Percentiles rank a stretch among this genome's conserved stretches.
These are phyloP conservation scores for Emydocephalus ijimae DNA, from an alignment of 2,113 vertebrate genomes.

Conservation along the genomic window DNA sequence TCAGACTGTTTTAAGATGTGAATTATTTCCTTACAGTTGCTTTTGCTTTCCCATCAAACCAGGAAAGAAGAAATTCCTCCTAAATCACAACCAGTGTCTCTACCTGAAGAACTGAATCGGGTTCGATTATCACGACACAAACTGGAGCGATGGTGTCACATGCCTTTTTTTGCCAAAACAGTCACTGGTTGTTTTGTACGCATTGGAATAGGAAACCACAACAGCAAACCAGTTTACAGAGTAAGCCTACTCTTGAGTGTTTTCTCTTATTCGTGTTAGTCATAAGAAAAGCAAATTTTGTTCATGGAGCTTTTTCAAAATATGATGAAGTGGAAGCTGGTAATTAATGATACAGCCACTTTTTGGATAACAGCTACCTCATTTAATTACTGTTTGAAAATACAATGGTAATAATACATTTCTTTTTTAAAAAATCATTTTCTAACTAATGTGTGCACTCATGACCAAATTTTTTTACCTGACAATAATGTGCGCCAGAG, in stretches of 20 bases:
- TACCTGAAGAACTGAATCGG: conserved; percentile 92
- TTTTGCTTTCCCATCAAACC: conserved; percentile 30
- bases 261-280: neutral
- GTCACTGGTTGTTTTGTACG: conserved; percentile 96
- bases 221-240: conserved; percentile 97
- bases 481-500: neutral
- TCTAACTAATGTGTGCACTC: neutral
- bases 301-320: neutral
- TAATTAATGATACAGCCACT: neutral
- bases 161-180: conserved; percentile 98
- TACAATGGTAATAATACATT: neutral
- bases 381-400: neutral
- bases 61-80: conserved; percentile 96
- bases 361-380: neutral
- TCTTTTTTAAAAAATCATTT: neutral
- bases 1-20: neutral
- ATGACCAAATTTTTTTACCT: neutral
- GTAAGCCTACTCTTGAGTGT: conserved; percentile 64
- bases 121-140: conserved; percentile 95
- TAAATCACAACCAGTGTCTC: conserved; percentile 91
- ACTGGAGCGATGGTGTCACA: conserved; percentile 98
- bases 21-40: neutral
- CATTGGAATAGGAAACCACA: conserved; percentile 97
- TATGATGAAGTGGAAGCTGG: neutral
- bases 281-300: neutral